phyloP scores from a whole-genome alignment of 1,140 invertebrate species.

The Meloidogyne hapla region DNA sequence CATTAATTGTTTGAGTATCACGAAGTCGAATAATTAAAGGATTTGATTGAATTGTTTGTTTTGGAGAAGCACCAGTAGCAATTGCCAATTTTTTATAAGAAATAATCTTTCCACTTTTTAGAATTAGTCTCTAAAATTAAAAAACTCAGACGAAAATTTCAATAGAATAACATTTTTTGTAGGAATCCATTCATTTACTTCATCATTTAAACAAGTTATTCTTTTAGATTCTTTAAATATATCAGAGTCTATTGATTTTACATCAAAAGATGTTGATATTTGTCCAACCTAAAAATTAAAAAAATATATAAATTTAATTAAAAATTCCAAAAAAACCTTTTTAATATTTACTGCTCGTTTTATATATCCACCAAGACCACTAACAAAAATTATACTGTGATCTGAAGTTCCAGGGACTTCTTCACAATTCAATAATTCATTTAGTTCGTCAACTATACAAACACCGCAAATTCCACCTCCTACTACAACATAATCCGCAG shows the following conservation, averaged over 20 bases:
- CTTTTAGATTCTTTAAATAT: constrained; percentile 13
- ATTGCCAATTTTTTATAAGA: constrained; percentile 38
- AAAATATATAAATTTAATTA: constrained; percentile 13
- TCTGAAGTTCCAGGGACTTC: constrained; percentile 11
- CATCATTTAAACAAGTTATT: constrained; percentile 38
- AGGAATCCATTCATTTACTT: constrained; percentile 32
- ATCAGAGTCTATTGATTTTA: constrained; percentile 2
- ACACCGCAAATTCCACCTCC: constrained; percentile 45
- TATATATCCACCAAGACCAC: constrained; percentile 32
- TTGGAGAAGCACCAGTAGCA: constrained; percentile 38
- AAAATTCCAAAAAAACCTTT: constrained; percentile 6
- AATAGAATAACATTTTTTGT: constrained; percentile 18
- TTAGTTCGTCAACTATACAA: constrained; percentile 37
- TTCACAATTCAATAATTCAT: constrained; percentile 22
- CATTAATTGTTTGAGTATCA: constrained; percentile 37
- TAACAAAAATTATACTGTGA: constrained; percentile 29
- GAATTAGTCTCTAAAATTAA: constrained; percentile 24
- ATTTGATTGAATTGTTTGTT: constrained; percentile 7
- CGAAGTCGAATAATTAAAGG: constrained; percentile 33
- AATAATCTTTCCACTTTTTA: constrained; percentile 6
- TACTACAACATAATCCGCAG: constrained; percentile 34
- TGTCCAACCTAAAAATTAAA: constrained; percentile 35
- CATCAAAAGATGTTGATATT: constrained; percentile 30
- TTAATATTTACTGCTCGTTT: constrained; percentile 36
- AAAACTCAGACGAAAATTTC: too few species aligned